Evolutionary conservation across 2,797 vertebrate species (phyloP), one percentile per base, ranked within the genome.

Genomic region (Capromys pilorides): DNA sequence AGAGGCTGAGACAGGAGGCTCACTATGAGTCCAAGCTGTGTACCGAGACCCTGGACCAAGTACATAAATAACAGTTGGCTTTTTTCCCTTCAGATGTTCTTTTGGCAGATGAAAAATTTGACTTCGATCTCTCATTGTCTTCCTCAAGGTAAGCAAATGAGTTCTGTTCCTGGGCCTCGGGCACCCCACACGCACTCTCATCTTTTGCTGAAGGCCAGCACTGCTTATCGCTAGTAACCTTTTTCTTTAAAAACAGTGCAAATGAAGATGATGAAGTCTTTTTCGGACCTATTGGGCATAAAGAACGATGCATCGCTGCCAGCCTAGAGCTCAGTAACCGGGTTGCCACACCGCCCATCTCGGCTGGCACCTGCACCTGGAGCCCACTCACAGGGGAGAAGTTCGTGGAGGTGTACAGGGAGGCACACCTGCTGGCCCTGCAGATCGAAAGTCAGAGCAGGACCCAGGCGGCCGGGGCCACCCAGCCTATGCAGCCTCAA

Each of bases 221-320:
- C 18, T 3, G 2, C 2, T 36, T 4, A 51, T 28, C 0, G 3
- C 6, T 66, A 11, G 54, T 31, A 0, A 67, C 33, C 67, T 24
- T 88, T 57, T 94, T 95, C 78, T 94, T 90, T 82, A 64, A 75
- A 73, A 91, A 10, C 91, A 99, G 99, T 97, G 98, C 98, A 64
- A 98, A 98, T 83, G 99, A 98, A 87, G 98, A 99, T 11, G 99
- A 99, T 0, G 98, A 99, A 95, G 99, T 99, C 64, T 99, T 99
- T 93, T 7, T 99, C 61, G 99, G 99, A 67, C 98, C 98, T 0
- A 2, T 98, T 13, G 94, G 98, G 28, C 98, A 99, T 80, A 98
- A 97, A 93, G 99, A 99, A 95, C 98, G 96, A 85, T 98, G 98
- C 21, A 86, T 98, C 61, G 98, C 98, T 19, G 97, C 97, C 31